phyloP scores from a whole-genome alignment of 2,797 vertebrate genomes.

The Pangasius djambal region DNA sequence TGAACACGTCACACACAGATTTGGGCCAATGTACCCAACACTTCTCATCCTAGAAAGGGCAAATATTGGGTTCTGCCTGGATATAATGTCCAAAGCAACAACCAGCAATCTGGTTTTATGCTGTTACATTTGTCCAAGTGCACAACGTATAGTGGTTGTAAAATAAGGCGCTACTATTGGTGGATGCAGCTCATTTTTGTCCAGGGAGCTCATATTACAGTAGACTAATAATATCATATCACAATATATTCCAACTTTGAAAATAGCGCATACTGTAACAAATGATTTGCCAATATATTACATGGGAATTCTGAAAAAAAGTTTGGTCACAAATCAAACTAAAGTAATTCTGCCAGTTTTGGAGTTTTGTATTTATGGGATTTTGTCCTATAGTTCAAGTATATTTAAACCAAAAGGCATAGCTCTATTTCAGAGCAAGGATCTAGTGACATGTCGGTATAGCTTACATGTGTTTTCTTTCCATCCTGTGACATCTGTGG shows the following conservation, averaged over 20 bases:
- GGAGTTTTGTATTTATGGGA: not conserved
- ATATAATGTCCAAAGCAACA: not conserved
- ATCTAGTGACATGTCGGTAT: not conserved
- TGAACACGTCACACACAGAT: not conserved
- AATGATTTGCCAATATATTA: not conserved
- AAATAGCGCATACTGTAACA: not conserved
- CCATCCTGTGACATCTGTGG: not conserved
- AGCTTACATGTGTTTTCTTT: slow-evolving; percentile 9
- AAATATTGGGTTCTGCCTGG: not conserved
- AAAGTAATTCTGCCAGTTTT: not conserved
- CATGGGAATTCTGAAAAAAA: not conserved
- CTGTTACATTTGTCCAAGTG: not conserved
- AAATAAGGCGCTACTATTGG: not conserved
- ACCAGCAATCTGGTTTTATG: not conserved
- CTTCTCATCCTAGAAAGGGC: not conserved
- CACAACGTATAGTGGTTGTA: not conserved
- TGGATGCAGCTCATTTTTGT: not conserved
- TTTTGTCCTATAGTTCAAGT: not conserved
- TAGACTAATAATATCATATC: not conserved
- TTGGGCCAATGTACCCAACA: not conserved
- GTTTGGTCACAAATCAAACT: not conserved
- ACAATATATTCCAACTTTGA: not conserved
- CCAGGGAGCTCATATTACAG: not conserved
- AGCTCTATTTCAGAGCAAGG: not conserved
- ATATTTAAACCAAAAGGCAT: not conserved